Evolutionary conservation across 2,797 vertebrate species (phyloP).

Genomic region (Borostomias antarcticus): DNA sequence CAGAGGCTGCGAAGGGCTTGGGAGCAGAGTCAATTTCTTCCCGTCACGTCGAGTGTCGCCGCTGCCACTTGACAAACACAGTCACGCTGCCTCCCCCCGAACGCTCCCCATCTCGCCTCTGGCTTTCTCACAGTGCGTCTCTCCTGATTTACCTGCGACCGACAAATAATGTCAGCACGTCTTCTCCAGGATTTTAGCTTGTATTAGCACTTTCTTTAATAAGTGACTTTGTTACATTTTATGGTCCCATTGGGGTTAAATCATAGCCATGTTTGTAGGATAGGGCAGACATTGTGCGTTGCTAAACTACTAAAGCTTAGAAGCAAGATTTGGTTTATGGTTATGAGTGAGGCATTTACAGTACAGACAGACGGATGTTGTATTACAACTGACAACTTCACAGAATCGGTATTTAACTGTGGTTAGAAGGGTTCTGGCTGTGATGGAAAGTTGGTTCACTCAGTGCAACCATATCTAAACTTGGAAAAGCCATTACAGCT

Average conservation of each 20-base stretch:
- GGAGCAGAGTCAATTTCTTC: slow-evolving; percentile 57
- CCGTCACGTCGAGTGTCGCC: slow-evolving; percentile 46
- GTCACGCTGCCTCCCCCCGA: slow-evolving; percentile 47
- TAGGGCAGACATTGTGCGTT: neutral
- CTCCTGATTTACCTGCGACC: slow-evolving; percentile 31
- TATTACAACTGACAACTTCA: neutral
- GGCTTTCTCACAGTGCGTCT: slow-evolving; percentile 31
- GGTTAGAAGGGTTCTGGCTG: too few species aligned
- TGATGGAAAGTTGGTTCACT: neutral
- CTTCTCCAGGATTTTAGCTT: slow-evolving; percentile 47
- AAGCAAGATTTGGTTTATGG: too few species aligned
- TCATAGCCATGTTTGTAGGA: neutral
- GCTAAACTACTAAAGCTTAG: too few species aligned
- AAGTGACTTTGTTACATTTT: neutral
- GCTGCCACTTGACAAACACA: slow-evolving; percentile 49
- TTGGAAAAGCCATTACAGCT: neutral
- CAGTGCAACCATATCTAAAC: neutral
- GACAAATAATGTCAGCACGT: slow-evolving; percentile 19
- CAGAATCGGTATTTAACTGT: neutral
- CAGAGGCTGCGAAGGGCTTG: slow-evolving; percentile 41
- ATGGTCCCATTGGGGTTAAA: neutral
- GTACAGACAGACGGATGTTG: too few species aligned
- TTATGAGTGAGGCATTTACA: too few species aligned
- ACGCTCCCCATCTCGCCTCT: slow-evolving; percentile 31
- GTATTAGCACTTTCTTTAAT: slow-evolving; percentile 39